phyloP scores from a whole-genome alignment of 2,113 vertebrate genomes.

The Heliornis fulica region DNA sequence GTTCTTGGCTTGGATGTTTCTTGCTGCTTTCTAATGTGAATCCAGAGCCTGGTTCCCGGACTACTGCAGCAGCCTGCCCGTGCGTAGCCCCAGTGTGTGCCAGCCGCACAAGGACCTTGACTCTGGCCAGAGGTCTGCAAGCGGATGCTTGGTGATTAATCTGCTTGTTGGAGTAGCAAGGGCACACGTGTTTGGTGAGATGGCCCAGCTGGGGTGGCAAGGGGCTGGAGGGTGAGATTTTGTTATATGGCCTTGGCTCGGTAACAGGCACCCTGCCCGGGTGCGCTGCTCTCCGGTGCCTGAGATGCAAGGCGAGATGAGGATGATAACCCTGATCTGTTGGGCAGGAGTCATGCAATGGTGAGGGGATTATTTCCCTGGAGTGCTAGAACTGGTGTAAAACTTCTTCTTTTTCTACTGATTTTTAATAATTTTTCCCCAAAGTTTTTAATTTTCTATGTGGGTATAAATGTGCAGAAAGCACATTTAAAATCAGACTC shows the following conservation, averaged over 20 bases:
- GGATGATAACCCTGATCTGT: not conserved
- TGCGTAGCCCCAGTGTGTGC: not conserved
- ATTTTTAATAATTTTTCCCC: not conserved
- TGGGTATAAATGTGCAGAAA: not conserved
- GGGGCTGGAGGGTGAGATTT: not conserved
- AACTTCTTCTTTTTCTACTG: not conserved
- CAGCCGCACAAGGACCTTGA: not conserved
- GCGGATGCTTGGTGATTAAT: not conserved
- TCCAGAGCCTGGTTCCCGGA: not conserved
- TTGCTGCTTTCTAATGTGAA: not conserved
- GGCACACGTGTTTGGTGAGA: not conserved
- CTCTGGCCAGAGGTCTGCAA: not conserved
- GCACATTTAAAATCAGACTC: not conserved
- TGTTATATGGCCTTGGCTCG: fast-evolving
- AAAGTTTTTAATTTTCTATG: not conserved
- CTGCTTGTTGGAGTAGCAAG: not conserved
- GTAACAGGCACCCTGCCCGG: not conserved
- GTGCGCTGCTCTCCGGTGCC: not conserved
- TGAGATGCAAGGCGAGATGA: too few species aligned
- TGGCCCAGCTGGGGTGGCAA: not conserved
- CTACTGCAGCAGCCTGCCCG: fast-evolving
- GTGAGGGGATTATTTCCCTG: not conserved
- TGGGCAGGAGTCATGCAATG: fast-evolving
- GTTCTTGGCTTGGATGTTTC: conserved; percentile 18
- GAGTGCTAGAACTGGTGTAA: not conserved